Conservation (phyloP, 2,113 vertebrate species). For the Empidonax traillii region DNA sequence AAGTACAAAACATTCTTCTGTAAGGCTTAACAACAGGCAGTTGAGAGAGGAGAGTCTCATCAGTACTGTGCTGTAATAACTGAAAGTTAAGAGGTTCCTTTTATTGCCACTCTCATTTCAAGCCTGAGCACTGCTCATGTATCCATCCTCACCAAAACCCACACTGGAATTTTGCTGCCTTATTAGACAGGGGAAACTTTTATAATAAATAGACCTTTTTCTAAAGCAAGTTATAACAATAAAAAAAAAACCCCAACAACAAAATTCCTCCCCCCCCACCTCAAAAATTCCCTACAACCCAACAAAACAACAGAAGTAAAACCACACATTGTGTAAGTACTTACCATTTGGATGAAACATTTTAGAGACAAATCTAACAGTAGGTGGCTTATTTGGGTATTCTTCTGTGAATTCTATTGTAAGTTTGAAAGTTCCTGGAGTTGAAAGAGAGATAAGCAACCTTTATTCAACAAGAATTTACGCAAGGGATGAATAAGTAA, state of each 20-base stretch:
- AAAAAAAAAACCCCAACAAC: neutral
- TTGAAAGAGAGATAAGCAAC: conserved; percentile 35
- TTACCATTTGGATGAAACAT: conserved; percentile 99
- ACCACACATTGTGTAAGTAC: neutral
- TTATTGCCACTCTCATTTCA: neutral
- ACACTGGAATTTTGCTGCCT: neutral
- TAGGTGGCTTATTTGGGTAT: conserved; percentile 98
- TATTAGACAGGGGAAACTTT: neutral
- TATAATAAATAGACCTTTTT: neutral
- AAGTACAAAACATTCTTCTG: neutral
- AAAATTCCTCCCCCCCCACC: neutral
- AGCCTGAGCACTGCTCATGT: neutral
- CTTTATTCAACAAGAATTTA: neutral
- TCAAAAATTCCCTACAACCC: neutral
- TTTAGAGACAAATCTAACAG: conserved; percentile 99
- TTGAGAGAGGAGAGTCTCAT: neutral
- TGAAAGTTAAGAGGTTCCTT: neutral
- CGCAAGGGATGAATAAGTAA: neutral
- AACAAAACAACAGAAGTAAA: neutral
- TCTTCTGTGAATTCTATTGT: conserved; percentile 99
- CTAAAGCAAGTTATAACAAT: neutral
- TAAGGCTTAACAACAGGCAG: neutral
- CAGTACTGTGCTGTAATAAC: neutral
- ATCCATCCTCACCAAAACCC: neutral
- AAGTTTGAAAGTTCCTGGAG: conserved; percentile 96